Evolutionary conservation across 2,888 invertebrate species (phyloP), one percentile per base, ranked within the genome.

Genomic region (Eupithecia subumbrata): DNA sequence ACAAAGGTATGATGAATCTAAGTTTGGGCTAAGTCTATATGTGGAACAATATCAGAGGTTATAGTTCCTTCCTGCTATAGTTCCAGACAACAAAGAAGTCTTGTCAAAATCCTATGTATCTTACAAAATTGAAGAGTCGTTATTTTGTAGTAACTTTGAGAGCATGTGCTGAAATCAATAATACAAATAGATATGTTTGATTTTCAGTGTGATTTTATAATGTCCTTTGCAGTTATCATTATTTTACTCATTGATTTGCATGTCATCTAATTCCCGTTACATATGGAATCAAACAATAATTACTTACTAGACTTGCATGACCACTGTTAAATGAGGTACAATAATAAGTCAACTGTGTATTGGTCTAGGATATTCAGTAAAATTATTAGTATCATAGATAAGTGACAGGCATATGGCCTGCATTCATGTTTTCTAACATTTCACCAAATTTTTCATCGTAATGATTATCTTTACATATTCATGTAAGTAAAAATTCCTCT

Each of bases 351-450:
- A 66, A 64, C 37, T 72, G 74, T 76, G 74, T 72, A 74, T 69
- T 76, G 76, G 70, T 74, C 25, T 71, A 25, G 48, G 43, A 72
- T 72, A 68, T 48, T 72, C 48, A 70, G 14, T 34, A 71, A 73
- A 63, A 71, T 52, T 48, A 72, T 73, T 37, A 74, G 67, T 68
- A 68, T 37, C 37, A 18, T 64, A 64, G 68, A 73, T 72, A 77
- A 74, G 64, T 77, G 77, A 77, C 77, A 77, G 77, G 75, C 75
- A 77, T 52, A 34, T 71, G 77, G 73, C 77, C 75, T 77, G 77
- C 77, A 70, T 77, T 75, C 74, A 75, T 77, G 60, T 73, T 71
- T 22, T 45, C 12, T 25, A 68, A 34, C 18, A 34, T 34, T 34
- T 64, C 64, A 64, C 34, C 18, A 64, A 64, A 34, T 34, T 18